A percentile compares a stretch with the other conserved stretches of the same genome.
Conservation (phyloP, 2,888 invertebrate species). For the Scaptomyza flava region DNA sequence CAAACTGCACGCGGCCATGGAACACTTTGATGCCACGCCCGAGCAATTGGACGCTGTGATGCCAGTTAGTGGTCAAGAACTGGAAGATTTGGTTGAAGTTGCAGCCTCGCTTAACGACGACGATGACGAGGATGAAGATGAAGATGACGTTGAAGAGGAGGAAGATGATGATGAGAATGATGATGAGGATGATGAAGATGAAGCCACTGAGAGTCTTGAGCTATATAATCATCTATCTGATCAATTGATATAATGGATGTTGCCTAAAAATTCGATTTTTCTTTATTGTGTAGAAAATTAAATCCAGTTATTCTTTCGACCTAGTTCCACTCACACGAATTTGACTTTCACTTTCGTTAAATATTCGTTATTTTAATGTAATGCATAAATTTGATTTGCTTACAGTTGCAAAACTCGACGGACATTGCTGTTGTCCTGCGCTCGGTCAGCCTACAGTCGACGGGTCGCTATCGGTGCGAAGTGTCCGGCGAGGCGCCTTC, state of each 20-base stretch:
- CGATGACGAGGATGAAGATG: conserved; percentile 1
- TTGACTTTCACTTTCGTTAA: conserved; percentile 43
- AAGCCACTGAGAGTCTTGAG: conserved; percentile 3
- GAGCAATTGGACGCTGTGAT: conserved; percentile 47
- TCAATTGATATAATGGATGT: neutral
- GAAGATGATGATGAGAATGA: neutral
- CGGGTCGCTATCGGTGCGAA: conserved; percentile 91
- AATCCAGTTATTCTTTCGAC: neutral
- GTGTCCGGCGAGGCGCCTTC: conserved; percentile 91
- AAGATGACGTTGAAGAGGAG: conserved; percentile 5
- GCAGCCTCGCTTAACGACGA: conserved; percentile 6
- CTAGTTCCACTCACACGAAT: neutral
- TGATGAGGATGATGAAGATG: neutral
- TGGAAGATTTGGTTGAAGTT: conserved; percentile 38
- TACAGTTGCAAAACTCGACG: conserved; percentile 87
- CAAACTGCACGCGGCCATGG: conserved; percentile 52
- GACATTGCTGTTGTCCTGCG: conserved; percentile 88
- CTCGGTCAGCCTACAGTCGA: conserved; percentile 89
- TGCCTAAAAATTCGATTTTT: neutral
- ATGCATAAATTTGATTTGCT: conserved; percentile 19
- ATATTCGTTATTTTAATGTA: conserved; percentile 11
- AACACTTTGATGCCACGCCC: conserved; percentile 34
- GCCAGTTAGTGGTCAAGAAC: conserved; percentile 56
- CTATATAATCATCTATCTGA: conserved; percentile 20
- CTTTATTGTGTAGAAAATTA: neutral